Evolutionary conservation across 1,140 invertebrate genomes (phyloP), one percentile per base, ranked within the genome.

Genomic region (Drosophila saltans): DNA sequence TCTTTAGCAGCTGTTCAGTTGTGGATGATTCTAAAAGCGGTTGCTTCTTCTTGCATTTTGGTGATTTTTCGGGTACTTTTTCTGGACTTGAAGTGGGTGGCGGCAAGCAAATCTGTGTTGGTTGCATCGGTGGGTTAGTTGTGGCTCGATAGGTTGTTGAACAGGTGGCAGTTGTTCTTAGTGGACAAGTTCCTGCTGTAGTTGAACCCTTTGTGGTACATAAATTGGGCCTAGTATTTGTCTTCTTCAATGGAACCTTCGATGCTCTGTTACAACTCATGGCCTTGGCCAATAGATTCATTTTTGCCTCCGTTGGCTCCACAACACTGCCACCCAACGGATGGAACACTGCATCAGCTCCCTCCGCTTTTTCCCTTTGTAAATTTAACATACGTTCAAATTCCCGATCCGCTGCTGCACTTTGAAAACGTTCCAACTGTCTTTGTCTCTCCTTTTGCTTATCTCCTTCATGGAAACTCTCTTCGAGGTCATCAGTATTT

Each of bases 381-480:
- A 41, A 3, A 4, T 64, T 59, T 40, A 73, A 30, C 10, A 76
- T 30, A 1, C 57, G 57, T 8, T 73, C 40, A 1, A 69, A 55
- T 5, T 69, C 66, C 1, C n/a, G 63, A 65, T 86, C 72, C 1
- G 60, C 30, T 24, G 75, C 56, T 21, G 58, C 48, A 9, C 55
- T 80, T n/a, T 68, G 43, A 9, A 68, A n/a, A 6, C 55, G 30
- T 11, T 78, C 72, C 7, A 59, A 36, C 7, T 63, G 30, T 0
- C 41, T 64, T 10, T 69, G 48, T 1, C 41, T 43, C 9, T 40
- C 28, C 0, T 33, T 41, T 1, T 9, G 16, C 9, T 6, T 24
- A 4, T 39, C 10, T 48, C 3, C 9, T 8, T 16, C 8, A 41
- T 8, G 11, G 4, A 1, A 10, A 3, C 1, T 8, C 21, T 43